Evolutionary conservation across 2,888 invertebrate species (phyloP), one percentile per base, ranked within the genome.

Genomic region (Fragum sueziense): DNA sequence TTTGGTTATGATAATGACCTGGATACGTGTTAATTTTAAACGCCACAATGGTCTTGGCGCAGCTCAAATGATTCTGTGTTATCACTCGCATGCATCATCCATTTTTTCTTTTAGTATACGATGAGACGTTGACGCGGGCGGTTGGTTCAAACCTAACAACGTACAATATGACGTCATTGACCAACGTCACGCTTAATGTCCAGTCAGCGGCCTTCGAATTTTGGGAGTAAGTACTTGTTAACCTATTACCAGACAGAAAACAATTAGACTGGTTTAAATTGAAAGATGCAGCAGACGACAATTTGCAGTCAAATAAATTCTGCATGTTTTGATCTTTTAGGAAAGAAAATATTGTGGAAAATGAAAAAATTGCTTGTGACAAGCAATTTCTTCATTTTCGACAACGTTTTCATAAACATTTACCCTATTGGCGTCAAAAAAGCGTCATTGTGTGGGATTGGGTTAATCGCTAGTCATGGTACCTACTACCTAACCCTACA

Each of bases 181-280:
- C 57, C 27, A 57, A 57, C 57, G 3, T n/a, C 7, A 3, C 33
- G 20, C 0, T 61, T 14, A 47, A 14, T 47, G 3, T 25, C 27
- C 67, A 67, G 25, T 67, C 67, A 2, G 67, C 67, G 7, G 67
- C 67, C 17, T 67, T 67, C 25, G 67, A 67, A 29, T 67, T 67
- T 67, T 67, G 67, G 67, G 67, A 41, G 67, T 67, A 67, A 67
- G 47, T 47, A 22, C 25, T 9, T 29, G 1, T 54, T 54, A n/a
- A 22, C 2, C 25, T 22, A 22, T 22, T 54, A 1, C 22, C n/a
- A 1, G 20, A 6, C 54, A 54, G 25, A 11, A n/a, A 6, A 2
- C 4, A 25, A n/a, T 22, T 54, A 54, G 11, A n/a, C 6, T 22
- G 3, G 20, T 54, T 54, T 54, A 54, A 25, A 54, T 54, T 22